phyloP scores from a whole-genome alignment of 2,113 vertebrate genomes.

The Mustelus asterias region DNA sequence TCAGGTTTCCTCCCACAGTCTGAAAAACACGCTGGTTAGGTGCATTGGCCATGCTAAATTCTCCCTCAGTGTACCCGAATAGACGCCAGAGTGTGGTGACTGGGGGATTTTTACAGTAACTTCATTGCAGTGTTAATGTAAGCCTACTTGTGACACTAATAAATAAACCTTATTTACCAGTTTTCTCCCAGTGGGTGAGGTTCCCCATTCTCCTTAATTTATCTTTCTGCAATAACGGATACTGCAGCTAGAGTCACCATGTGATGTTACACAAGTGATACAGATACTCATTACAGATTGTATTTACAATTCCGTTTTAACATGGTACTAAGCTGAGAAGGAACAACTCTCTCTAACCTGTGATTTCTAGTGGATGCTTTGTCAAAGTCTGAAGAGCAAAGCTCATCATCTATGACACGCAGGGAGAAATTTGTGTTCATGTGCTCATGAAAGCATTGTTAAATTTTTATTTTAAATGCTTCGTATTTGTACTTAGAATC shows the following conservation, averaged over 20 bases:
- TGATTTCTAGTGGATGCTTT: neutral
- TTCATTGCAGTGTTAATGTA: too few species aligned
- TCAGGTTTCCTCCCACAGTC: too few species aligned
- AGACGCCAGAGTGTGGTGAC: too few species aligned
- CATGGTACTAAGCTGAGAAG: neutral
- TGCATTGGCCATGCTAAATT: too few species aligned
- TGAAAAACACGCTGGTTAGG: too few species aligned
- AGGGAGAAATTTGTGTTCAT: neutral
- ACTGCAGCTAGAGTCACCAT: neutral
- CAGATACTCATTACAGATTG: neutral
- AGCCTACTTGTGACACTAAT: too few species aligned
- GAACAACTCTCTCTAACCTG: neutral
- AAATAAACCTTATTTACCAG: too few species aligned
- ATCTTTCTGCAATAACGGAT: neutral
- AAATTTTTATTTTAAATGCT: neutral
- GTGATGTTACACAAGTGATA: neutral
- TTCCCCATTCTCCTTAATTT: neutral
- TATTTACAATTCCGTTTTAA: neutral
- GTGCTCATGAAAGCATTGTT: neutral
- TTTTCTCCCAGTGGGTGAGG: too few species aligned
- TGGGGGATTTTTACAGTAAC: too few species aligned
- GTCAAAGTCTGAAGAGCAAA: neutral
- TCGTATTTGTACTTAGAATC: neutral
- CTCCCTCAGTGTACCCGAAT: too few species aligned
- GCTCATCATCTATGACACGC: neutral